phyloP scores from a whole-genome alignment of 2,888 invertebrate species.

The Flexamia atlantica region DNA sequence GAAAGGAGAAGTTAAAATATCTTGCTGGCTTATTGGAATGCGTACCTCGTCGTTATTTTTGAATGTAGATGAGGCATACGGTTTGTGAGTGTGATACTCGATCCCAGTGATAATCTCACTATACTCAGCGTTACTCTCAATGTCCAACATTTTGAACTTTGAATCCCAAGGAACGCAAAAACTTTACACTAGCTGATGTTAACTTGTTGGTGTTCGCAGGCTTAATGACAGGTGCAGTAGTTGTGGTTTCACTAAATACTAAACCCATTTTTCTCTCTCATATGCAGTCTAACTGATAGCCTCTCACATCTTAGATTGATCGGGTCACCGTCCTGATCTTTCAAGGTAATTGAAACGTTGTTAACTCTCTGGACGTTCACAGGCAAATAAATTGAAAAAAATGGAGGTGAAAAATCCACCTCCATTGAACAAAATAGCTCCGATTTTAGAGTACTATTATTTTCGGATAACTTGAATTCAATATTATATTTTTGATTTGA shows the following conservation, averaged over 20 bases:
- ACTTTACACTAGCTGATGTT: background rate
- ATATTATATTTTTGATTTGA: background rate
- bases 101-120: background rate
- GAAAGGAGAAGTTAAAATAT: slow-evolving; percentile 10
- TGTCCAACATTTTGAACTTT: background rate
- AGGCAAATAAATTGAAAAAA: background rate
- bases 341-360: background rate
- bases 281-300: background rate
- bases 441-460: slow-evolving; percentile 17
- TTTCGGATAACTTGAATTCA: background rate
- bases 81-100: slow-evolving; percentile 16
- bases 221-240: background rate
- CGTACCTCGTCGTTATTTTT: slow-evolving; percentile 30
- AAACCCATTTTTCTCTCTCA: background rate
- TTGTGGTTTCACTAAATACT: background rate
- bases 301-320: background rate
- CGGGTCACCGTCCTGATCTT: background rate
- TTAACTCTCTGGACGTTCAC: slow-evolving; percentile 2
- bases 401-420: background rate
- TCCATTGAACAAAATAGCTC: background rate
- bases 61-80: slow-evolving; percentile 30
- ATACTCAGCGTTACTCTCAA: background rate
- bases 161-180: background rate
- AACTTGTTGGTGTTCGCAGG: background rate
- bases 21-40: slow-evolving; percentile 18